Conservation (phyloP, 2,888 invertebrate genomes). For the Clivina fossor region DNA sequence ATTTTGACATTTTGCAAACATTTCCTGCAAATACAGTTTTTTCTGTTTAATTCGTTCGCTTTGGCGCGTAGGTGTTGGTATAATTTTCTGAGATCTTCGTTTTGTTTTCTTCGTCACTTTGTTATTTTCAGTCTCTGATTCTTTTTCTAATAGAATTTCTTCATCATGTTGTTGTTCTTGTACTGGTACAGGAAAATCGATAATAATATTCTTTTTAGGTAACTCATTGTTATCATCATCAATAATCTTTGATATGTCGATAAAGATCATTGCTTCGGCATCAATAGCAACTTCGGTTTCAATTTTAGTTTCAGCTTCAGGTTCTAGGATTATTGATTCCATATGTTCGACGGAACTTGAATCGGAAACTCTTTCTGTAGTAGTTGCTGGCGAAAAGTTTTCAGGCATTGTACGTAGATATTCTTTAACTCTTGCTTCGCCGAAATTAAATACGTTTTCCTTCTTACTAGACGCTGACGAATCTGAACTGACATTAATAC, state of each 20-base stretch:
- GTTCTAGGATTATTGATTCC: background rate
- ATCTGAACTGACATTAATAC: conserved; percentile 37
- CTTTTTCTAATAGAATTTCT: conserved; percentile 1
- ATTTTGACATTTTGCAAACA: too few species aligned
- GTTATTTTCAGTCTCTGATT: conserved; percentile 4
- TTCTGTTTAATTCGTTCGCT: conserved; percentile 13
- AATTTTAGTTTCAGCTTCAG: too few species aligned
- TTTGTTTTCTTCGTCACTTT: too few species aligned
- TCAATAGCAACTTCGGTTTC: too few species aligned
- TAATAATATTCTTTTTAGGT: background rate
- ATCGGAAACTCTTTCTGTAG: conserved; percentile 39
- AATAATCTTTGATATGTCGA: too few species aligned
- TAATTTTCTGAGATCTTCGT: too few species aligned
- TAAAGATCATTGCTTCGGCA: too few species aligned
- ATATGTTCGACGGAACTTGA: conserved; percentile 26
- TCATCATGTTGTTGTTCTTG: conserved; percentile 7
- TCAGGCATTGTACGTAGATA: conserved; percentile 53
- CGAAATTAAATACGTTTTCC: conserved; percentile 53
- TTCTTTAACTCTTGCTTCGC: conserved; percentile 55
- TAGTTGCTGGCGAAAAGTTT: conserved; percentile 38
- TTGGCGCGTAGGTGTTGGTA: conserved; percentile 5
- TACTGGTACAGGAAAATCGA: conserved; percentile 1
- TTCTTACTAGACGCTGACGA: conserved; percentile 40
- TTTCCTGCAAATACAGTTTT: background rate
- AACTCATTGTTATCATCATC: conserved; percentile 9